phyloP scores from a whole-genome alignment of 2,888 invertebrate genomes.

The Crepidodera aurea region DNA sequence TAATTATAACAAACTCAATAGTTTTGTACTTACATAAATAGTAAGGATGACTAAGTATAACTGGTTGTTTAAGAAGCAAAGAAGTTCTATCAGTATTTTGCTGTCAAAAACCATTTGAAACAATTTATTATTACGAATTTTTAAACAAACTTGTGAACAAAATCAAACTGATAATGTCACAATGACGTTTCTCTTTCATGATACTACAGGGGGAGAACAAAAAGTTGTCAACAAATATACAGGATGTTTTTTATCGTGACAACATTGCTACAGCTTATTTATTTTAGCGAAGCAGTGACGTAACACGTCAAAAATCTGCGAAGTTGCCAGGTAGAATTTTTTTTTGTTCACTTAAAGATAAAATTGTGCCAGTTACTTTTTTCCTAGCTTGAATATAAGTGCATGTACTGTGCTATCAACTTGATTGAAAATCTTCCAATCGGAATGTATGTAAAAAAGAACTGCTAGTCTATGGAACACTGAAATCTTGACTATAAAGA shows the following conservation, averaged over 20 bases:
- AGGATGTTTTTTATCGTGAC: neutral
- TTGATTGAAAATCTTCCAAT: no score
- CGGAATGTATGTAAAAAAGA: no score
- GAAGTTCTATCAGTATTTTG: constrained; percentile 36
- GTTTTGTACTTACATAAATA: constrained; percentile 36
- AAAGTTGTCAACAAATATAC: neutral
- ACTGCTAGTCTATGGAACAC: no score
- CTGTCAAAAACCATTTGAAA: constrained; percentile 32
- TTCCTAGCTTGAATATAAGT: no score
- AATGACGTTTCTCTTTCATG: neutral
- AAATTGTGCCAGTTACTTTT: no score
- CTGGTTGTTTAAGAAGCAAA: constrained; percentile 38
- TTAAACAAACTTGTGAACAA: constrained; percentile 16
- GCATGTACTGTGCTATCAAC: no score
- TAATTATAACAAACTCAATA: neutral
- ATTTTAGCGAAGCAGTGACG: no score
- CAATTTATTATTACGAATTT: constrained; percentile 10
- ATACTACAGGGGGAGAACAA: neutral
- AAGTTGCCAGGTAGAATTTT: no score
- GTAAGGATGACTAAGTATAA: constrained; percentile 35
- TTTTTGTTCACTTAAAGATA: no score
- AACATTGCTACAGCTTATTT: no score
- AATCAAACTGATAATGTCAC: constrained; percentile 10
- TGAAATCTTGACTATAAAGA: no score
- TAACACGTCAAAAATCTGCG: no score